Conservation (phyloP, 35 echinoderm and acorn worm genomes). For the Ophiothrix spiculata region DNA sequence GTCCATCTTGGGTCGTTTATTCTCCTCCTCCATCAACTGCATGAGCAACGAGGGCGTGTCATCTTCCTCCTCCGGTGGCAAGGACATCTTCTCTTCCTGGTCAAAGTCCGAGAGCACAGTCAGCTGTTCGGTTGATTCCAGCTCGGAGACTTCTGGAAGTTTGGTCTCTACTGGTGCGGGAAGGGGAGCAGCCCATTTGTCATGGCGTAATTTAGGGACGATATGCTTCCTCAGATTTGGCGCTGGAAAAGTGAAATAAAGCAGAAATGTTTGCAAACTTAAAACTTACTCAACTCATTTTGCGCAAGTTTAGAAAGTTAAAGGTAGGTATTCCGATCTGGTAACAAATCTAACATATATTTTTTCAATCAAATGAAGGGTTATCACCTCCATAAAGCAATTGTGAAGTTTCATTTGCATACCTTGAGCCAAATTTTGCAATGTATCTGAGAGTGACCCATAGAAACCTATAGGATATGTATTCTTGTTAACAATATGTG, state of each 20-base stretch:
- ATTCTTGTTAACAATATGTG: too few species aligned
- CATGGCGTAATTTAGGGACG: background rate
- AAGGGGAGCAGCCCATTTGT: background rate
- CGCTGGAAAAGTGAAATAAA: background rate
- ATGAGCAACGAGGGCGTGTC: slow-evolving; percentile 42
- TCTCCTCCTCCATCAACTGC: slow-evolving; percentile 44
- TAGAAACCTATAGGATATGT: too few species aligned
- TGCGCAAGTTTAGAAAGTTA: too few species aligned
- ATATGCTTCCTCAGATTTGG: background rate
- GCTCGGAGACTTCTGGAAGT: background rate
- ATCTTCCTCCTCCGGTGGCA: slow-evolving; percentile 5
- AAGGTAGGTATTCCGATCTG: too few species aligned
- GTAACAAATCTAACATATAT: too few species aligned
- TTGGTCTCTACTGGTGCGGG: too few species aligned
- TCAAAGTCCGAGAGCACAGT: background rate
- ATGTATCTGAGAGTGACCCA: too few species aligned
- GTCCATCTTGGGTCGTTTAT: background rate
- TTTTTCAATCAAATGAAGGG: too few species aligned
- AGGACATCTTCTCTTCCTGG: background rate
- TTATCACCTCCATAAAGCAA: too few species aligned
- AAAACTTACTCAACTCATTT: too few species aligned
- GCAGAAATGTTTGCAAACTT: background rate
- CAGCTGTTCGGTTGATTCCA: background rate
- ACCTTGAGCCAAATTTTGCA: too few species aligned
- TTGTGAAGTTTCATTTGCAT: too few species aligned